Evolutionary conservation across 2,113 vertebrate species (phyloP), one percentile per base, ranked within the genome.

Genomic region (Miniopterus natalensis): DNA sequence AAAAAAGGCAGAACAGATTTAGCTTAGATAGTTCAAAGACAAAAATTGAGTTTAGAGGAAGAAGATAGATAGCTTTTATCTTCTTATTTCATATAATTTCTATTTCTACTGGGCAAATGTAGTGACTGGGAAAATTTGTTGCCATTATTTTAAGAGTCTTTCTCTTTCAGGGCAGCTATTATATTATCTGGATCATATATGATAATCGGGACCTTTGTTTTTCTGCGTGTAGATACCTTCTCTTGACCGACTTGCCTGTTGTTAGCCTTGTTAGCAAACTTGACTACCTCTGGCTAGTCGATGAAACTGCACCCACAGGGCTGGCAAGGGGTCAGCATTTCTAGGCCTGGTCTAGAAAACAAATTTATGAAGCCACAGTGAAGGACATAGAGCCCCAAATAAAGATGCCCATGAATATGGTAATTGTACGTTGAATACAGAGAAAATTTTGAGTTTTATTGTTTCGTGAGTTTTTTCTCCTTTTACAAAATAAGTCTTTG

Each of bases 71-170:
- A 79, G 57, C 4, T 47, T 5, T 21, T n/a, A 23, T 49, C 23
- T 79, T 87, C 27, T 85, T 77, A 91, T 88, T 93, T 94, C 20
- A 14, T 45, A 1, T 25, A 42, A 49, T 84, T 95, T 77, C 31
- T 73, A 25, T 84, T 81, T 63, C 25, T 86, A 10, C 8, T 94
- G 17, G 40, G 8, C 4, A 93, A 81, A 1, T 23, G 68, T 4
- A 88, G 36, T 51, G 27, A 71, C 27, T 4, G 71, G 31, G 27
- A 14, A 85, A 68, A 83, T 91, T 10, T 73, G 15, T n/a, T 73
- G 18, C 11, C 14, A 84, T 59, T 83, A 47, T 59, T 92, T 93
- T 93, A 80, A 83, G 1, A 5, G 1, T 73, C 18, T 89, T 79
- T 71, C 5, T 74, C 47, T 89, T 73, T 68, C 84, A 68, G 25